phyloP scores from a whole-genome alignment of 2,888 invertebrate genomes.

The Rhimphoctona megacephalus region DNA sequence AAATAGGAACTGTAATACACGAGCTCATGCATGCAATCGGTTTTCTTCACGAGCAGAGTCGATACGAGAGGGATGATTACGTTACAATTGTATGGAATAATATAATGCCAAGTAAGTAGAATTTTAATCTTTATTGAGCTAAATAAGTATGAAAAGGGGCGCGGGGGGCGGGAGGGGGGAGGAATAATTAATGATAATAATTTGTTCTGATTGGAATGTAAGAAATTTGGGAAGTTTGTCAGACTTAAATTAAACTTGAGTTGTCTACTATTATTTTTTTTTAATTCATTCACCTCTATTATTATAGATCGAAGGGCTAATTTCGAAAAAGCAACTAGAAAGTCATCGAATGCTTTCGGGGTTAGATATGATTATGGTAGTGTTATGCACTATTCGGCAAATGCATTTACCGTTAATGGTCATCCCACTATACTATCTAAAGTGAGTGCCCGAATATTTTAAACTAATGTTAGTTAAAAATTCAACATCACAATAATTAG shows the following conservation, averaged over 20 bases:
- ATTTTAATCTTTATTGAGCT: background rate
- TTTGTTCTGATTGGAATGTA: background rate
- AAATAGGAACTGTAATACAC: slow-evolving; percentile 91
- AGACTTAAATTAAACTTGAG: background rate
- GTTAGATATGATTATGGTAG: slow-evolving; percentile 92
- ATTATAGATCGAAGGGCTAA: slow-evolving; percentile 88
- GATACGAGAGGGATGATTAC: slow-evolving; percentile 90
- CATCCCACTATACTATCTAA: slow-evolving; percentile 90
- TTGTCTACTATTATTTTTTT: background rate
- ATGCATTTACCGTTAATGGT: slow-evolving; percentile 91
- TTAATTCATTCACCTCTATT: background rate
- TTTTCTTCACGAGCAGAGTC: slow-evolving; percentile 93
- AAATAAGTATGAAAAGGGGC: no score
- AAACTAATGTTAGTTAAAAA: background rate
- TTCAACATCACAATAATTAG: background rate
- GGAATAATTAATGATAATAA: no score
- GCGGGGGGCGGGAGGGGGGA: no score
- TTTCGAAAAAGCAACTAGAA: slow-evolving; percentile 89
- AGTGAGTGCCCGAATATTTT: slow-evolving; percentile 85
- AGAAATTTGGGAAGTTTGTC: background rate
- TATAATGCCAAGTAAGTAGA: slow-evolving; percentile 87
- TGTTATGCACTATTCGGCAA: slow-evolving; percentile 93
- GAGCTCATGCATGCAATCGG: slow-evolving; percentile 93
- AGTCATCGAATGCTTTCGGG: slow-evolving; percentile 88
- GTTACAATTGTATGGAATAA: slow-evolving; percentile 89